Evolutionary conservation across 2,113 vertebrate species (phyloP).

Genomic region (Silurus meridionalis): DNA sequence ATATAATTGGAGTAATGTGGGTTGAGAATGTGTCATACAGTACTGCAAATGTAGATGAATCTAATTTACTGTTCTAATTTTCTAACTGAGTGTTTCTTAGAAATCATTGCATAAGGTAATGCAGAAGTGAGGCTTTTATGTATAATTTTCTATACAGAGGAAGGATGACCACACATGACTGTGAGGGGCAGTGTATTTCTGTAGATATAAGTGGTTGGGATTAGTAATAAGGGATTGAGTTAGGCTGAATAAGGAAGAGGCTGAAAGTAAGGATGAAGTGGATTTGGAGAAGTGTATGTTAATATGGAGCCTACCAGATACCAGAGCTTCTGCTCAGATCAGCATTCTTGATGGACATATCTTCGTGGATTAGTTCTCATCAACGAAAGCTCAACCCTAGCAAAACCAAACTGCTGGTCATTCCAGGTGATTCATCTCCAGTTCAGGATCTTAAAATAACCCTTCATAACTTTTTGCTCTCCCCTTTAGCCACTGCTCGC

Average conservation of each 20-base stretch:
- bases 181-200: background rate
- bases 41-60: background rate
- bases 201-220: background rate
- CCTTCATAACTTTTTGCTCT: too few relatives aligned
- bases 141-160: background rate
- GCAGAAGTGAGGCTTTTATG: background rate
- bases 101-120: background rate
- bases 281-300: background rate
- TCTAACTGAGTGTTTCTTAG: background rate
- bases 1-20: background rate
- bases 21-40: background rate
- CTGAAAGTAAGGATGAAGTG: background rate
- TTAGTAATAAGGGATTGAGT: too few relatives aligned
- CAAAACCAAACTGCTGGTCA: too few relatives aligned
- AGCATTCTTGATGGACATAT: too few relatives aligned
- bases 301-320: background rate
- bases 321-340: too few relatives aligned
- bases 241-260: background rate
- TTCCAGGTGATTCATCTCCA: too few relatives aligned
- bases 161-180: background rate
- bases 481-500: too few relatives aligned
- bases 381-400: too few relatives aligned
- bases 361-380: too few relatives aligned
- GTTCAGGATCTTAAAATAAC: too few relatives aligned
- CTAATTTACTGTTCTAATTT: background rate